Evolutionary conservation across 2,797 vertebrate species (phyloP).

Genomic region (Catharus ustulatus): DNA sequence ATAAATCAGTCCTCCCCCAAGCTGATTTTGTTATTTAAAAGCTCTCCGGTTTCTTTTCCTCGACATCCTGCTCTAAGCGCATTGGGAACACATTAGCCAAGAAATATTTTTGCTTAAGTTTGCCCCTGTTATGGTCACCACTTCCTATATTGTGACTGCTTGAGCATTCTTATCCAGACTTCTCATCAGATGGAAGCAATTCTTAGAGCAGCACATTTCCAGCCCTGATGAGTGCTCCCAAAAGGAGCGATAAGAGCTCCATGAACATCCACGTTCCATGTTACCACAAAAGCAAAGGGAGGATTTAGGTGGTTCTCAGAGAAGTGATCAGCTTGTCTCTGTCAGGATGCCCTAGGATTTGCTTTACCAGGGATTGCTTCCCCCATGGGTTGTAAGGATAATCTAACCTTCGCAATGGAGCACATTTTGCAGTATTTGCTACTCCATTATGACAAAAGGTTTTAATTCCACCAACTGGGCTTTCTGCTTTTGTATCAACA

Average conservation of each 20-base stretch:
- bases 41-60: conserved; percentile 40
- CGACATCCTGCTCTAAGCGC: conserved; percentile 17
- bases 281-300: not conserved
- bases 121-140: not conserved
- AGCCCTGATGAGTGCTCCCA: rapidly evolving
- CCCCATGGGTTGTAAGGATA: not conserved
- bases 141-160: rapidly evolving
- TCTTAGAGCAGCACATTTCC: not conserved
- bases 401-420: not conserved
- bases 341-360: not conserved
- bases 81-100: conserved; percentile 8
- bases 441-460: not conserved
- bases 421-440: not conserved
- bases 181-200: not conserved
- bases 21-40: conserved; percentile 68
- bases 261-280: not conserved
- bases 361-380: not conserved
- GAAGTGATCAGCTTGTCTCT: not conserved
- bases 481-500: not conserved
- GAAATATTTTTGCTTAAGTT: not conserved
- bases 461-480: not conserved
- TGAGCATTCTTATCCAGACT: rapidly evolving
- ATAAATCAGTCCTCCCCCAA: conserved; percentile 38
- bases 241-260: rapidly evolving
- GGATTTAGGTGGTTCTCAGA: not conserved